A percentile compares a stretch with the other conserved stretches of the same genome.
Evolutionary conservation across 2,797 vertebrate genomes (phyloP).

Genomic region (Hapalemur alaotrensis): DNA sequence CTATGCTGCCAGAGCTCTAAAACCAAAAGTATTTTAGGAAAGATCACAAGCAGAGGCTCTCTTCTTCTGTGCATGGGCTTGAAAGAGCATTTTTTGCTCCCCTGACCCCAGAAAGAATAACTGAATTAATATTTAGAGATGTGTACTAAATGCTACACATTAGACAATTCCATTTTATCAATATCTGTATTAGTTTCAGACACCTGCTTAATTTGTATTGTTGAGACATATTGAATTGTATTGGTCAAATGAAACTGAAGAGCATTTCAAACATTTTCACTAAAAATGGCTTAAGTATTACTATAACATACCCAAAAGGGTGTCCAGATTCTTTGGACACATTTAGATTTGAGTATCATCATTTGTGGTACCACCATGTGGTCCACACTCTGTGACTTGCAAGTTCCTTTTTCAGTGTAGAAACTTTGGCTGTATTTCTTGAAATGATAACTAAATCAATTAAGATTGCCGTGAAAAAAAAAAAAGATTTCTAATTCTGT

Average conservation of each 20-base stretch:
- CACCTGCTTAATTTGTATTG: neutral
- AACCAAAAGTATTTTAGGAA: neutral
- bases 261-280: neutral
- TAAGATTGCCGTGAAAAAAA: neutral
- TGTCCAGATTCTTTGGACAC: neutral
- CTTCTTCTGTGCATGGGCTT: neutral
- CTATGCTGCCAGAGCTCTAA: neutral
- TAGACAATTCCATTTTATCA: neutral
- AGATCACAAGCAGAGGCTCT: neutral
- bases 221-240: neutral
- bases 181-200: neutral
- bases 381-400: neutral
- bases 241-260: neutral
- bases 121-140: slow-evolving; percentile 48
- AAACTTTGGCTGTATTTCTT: neutral
- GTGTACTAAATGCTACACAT: neutral
- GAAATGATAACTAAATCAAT: neutral
- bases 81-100: neutral
- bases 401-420: neutral
- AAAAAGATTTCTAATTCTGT: neutral
- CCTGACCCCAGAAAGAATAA: neutral
- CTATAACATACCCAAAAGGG: neutral
- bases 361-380: neutral
- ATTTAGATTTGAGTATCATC: neutral
- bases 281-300: neutral